Base-by-base conservation (phyloP, 2,888 invertebrate genomes). In the Trissolcus japonicus region DNA sequence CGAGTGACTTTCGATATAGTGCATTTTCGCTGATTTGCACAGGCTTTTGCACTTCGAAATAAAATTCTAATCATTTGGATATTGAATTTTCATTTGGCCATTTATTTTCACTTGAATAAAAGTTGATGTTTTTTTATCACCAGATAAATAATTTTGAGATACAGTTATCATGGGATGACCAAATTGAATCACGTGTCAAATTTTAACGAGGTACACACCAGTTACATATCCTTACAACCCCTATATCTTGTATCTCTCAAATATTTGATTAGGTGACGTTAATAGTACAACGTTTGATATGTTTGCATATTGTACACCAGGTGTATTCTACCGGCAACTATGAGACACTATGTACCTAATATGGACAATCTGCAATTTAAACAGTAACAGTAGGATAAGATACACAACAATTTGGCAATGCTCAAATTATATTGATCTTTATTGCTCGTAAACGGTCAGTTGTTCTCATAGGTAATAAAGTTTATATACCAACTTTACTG, bases 251-350 rank as follows among this genome's bases (percentile, higher is more conserved):
- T 17, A 29, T 50, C 17, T 16, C 13, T n/a, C 50, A 60, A 60
- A 63, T 50, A 63, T 63, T 63, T 54, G 62, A n/a, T 13, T 54
- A 65, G 46, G 55, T 55, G 35, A 48, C 48, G 41, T 55, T 65
- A 17, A 65, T 65, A 53, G 19, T 62, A 19, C 53, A 35, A 35
- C 48, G 17, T 16, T 48, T 65, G 48, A 55, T 65, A 35, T 48
- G 19, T 65, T 19, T 65, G 9, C 65, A 35, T 19, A 66, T 40
- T 50, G 56, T 56, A 66, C 48, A 56, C 56, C 65, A 56, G 65
- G 43, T 66, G 56, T 50, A 56, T 66, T 66, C 56, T 19, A 66
- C 56, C 53, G 48, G 50, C 14, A 16, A 48, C 48, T 66, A 50
- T 25, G 62, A 56, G 48, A 56, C 40, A 66, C 17, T 46, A 25